A percentile compares a stretch with the other conserved stretches of the same genome.
phyloP scores from a whole-genome alignment of 2,797 vertebrate species.

The Myripristis murdjan region DNA sequence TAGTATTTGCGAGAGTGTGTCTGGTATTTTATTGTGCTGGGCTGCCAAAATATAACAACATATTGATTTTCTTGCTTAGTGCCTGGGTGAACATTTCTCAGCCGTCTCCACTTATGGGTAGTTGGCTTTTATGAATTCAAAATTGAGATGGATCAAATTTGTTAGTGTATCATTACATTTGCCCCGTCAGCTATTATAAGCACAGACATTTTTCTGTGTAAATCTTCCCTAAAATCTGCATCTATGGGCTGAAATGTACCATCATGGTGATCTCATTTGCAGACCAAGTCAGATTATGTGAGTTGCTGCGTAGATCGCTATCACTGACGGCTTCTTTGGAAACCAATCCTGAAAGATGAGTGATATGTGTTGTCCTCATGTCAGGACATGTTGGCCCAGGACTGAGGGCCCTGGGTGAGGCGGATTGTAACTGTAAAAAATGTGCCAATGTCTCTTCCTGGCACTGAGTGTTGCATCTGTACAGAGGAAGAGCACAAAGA shows the following conservation, averaged over 20 bases:
- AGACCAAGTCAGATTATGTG: not conserved
- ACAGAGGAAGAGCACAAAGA: not conserved
- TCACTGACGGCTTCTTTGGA: conserved; percentile 1
- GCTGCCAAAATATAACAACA: no score
- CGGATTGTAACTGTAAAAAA: no score
- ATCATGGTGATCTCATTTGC: not conserved
- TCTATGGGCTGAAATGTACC: not conserved
- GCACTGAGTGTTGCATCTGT: conserved; percentile 11
- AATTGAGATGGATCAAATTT: no score
- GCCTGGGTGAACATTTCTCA: no score
- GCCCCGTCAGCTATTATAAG: not conserved
- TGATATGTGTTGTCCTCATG: conserved; percentile 7
- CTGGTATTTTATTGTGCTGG: no score
- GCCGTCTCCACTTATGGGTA: no score
- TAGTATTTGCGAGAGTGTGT: no score
- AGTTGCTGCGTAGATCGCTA: not conserved
- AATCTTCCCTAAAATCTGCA: not conserved
- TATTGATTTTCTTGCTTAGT: no score
- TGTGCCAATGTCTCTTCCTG: not conserved
- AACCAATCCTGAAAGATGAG: not conserved
- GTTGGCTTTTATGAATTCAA: no score
- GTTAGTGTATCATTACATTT: no score
- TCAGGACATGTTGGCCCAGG: not conserved
- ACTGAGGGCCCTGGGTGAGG: no score
- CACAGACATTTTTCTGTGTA: not conserved